Percentiles rank a stretch among this genome's conserved stretches.
Conservation (phyloP, 2,888 invertebrate species). For the Diarsia dahlii region DNA sequence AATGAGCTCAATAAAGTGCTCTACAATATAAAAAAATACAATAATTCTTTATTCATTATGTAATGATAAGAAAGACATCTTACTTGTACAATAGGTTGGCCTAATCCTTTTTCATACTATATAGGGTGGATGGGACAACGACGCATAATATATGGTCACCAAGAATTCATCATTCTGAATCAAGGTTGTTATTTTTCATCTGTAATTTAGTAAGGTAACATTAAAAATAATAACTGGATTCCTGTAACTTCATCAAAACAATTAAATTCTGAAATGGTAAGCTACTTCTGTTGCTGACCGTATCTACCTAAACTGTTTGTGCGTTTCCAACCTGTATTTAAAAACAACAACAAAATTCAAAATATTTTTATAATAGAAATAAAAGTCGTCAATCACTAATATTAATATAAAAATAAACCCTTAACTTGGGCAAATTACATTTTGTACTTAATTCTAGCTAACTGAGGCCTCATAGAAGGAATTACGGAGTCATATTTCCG, state of each 20-base stretch:
- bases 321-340: no score
- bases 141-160: not conserved
- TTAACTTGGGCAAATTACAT: not conserved
- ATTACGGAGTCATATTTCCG: not conserved
- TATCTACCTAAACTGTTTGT: no score
- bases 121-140: not conserved
- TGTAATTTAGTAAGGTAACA: no score
- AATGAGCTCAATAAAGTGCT: not conserved
- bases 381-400: constrained; percentile 5
- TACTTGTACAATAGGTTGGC: not conserved
- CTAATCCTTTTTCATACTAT: not conserved
- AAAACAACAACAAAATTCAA: not conserved
- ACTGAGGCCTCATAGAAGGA: not conserved
- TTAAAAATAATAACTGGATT: no score
- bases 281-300: no score
- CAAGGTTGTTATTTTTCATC: no score
- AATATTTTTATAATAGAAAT: not conserved
- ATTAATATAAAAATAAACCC: not conserved
- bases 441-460: constrained; percentile 6
- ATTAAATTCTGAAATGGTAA: no score
- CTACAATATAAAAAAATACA: not conserved
- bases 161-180: not conserved
- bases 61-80: not conserved
- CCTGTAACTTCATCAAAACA: no score
- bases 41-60: not conserved